Percentiles rank a stretch among this genome's conserved stretches.
phyloP scores from a whole-genome alignment of 1,140 invertebrate species.

The Zaprionus gabonicus region DNA sequence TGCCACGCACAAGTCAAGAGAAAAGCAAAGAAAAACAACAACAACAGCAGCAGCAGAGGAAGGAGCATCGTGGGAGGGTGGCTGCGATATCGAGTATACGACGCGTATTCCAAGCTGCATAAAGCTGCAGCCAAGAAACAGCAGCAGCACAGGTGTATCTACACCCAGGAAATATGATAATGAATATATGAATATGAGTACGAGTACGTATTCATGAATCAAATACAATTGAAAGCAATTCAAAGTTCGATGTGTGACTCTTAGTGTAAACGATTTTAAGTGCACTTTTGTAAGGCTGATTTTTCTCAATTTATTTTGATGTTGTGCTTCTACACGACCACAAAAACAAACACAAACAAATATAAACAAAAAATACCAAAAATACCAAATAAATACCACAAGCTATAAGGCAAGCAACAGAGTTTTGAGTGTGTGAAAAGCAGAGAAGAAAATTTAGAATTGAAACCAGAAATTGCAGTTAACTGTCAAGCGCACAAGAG shows the following conservation, averaged over 20 bases:
- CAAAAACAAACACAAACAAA: slow-evolving; percentile 15
- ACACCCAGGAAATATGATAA: slow-evolving; percentile 25
- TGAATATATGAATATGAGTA: background rate
- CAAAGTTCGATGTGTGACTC: slow-evolving; percentile 46
- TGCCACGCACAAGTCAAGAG: slow-evolving; percentile 50
- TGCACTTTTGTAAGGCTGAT: slow-evolving; percentile 84
- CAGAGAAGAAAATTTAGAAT: background rate
- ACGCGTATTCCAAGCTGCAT: slow-evolving; percentile 68
- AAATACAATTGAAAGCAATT: slow-evolving; percentile 54
- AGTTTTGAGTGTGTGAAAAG: slow-evolving; percentile 5
- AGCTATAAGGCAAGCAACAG: slow-evolving; percentile 1
- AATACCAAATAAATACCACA: slow-evolving; percentile 13
- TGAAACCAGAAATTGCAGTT: slow-evolving; percentile 5
- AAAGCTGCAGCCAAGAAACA: slow-evolving; percentile 18
- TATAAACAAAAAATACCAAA: slow-evolving; percentile 1
- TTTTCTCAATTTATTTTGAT: slow-evolving; percentile 82
- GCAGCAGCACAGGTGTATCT: slow-evolving; percentile 20
- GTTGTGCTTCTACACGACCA: slow-evolving; percentile 80
- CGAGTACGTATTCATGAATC: background rate
- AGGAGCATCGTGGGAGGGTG: background rate
- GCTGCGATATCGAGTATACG: slow-evolving; percentile 57
- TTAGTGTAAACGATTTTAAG: slow-evolving; percentile 70
- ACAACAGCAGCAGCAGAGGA: background rate
- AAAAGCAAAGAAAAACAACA: background rate
- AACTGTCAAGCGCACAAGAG: slow-evolving; percentile 10